These are phyloP conservation scores for Procavia capensis DNA, from an alignment of 2,113 vertebrate genomes.

Conservation along the genomic window DNA sequence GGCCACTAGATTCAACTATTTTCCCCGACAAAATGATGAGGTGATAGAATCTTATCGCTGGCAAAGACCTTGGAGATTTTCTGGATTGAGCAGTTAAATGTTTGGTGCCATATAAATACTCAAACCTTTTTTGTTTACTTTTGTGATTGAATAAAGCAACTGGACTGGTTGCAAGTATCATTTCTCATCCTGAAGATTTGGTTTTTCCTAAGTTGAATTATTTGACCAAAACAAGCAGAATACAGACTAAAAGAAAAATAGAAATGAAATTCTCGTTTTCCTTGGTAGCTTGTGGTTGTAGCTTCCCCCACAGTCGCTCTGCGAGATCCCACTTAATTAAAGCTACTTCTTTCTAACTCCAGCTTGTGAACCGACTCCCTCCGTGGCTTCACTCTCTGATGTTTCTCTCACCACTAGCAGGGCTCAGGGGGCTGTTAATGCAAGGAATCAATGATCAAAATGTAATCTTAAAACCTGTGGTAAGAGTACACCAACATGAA, in stretches of 20 bases:
- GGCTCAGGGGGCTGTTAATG: slow-evolving; percentile 65
- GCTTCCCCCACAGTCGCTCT: background rate
- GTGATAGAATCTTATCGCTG: background rate
- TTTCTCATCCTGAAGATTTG: slow-evolving; percentile 61
- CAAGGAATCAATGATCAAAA: slow-evolving; percentile 78
- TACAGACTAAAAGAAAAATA: background rate
- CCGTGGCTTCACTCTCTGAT: slow-evolving; percentile 38
- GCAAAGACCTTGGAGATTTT: slow-evolving; percentile 43
- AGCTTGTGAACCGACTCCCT: slow-evolving; percentile 27
- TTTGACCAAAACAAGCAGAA: slow-evolving; percentile 27
- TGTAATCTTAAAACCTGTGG: slow-evolving; percentile 70
- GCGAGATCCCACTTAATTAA: slow-evolving; percentile 64
- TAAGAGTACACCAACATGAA: slow-evolving; percentile 59
- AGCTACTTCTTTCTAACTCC: background rate
- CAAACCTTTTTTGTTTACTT: slow-evolving; percentile 42
- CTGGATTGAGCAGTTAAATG: slow-evolving; percentile 15
- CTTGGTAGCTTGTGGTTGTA: background rate
- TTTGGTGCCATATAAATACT: slow-evolving; percentile 22
- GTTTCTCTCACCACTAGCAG: slow-evolving; percentile 51
- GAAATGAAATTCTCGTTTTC: background rate
- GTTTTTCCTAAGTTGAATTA: slow-evolving; percentile 54
- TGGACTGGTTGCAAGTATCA: slow-evolving; percentile 14
- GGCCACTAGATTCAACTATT: background rate
- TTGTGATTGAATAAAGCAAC: slow-evolving; percentile 58
- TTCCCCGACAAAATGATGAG: slow-evolving; percentile 34